Conservation (phyloP, 2,888 invertebrate genomes). For the Acanthopleura granulata region DNA sequence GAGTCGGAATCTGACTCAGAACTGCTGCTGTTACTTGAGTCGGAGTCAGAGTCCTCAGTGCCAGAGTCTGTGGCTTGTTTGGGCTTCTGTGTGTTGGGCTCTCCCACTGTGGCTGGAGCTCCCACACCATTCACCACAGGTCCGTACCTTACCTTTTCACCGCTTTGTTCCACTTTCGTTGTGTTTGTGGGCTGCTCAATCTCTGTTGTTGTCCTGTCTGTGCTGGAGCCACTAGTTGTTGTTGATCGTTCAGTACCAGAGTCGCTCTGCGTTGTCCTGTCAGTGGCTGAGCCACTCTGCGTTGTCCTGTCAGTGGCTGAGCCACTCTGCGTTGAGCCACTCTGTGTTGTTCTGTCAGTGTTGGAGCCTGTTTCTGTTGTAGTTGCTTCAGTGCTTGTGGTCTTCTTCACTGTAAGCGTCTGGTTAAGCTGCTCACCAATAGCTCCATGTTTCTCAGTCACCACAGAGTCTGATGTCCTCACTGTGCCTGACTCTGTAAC, state of each 20-base stretch:
- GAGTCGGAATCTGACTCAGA: constrained; percentile 10
- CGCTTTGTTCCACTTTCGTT: neutral
- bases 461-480: too few species aligned
- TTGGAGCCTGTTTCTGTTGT: too few species aligned
- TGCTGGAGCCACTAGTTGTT: neutral
- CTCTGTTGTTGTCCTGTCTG: constrained; percentile 8
- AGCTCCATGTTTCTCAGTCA: too few species aligned
- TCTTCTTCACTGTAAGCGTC: too few species aligned
- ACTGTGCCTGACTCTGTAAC: too few species aligned
- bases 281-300: neutral
- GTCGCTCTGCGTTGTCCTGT: neutral
- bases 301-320: neutral
- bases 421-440: too few species aligned
- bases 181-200: too few species aligned
- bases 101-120: too few species aligned
- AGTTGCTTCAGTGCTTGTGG: too few species aligned
- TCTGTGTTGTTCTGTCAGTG: too few species aligned
- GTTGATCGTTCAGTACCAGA: neutral
- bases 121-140: too few species aligned
- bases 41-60: neutral
- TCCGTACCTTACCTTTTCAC: neutral
- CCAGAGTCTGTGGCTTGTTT: constrained; percentile 20
- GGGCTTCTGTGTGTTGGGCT: neutral
- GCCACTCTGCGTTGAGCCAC: too few species aligned
- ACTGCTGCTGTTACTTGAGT: neutral